Percentiles rank a stretch among this genome's conserved stretches.
Conservation (phyloP, 2,113 vertebrate genomes). For the Cyprinodon tularosa region DNA sequence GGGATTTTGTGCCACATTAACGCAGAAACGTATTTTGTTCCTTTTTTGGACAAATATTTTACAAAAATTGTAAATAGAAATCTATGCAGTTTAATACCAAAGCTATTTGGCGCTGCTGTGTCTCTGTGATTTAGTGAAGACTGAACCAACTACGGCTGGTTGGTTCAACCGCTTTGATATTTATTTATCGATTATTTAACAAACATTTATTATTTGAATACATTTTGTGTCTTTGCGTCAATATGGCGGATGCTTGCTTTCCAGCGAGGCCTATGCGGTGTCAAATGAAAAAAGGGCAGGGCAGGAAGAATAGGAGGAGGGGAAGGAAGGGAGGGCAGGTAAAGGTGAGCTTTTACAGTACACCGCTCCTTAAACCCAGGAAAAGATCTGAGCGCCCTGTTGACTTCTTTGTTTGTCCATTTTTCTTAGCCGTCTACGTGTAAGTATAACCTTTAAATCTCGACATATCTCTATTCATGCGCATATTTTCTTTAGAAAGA, state of each 20-base stretch:
- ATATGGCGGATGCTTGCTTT: neutral
- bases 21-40: too few relatives aligned
- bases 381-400: slow-evolving; percentile 18
- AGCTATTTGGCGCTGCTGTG: too few relatives aligned
- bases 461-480: neutral
- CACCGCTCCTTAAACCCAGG: neutral
- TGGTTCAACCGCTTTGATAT: too few relatives aligned
- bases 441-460: slow-evolving; percentile 29
- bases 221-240: neutral
- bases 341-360: slow-evolving; percentile 56
- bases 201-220: too few relatives aligned
- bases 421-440: slow-evolving; percentile 6
- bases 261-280: neutral
- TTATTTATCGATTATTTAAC: too few relatives aligned
- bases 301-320: slow-evolving; percentile 13
- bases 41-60: too few relatives aligned
- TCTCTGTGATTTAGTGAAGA: too few relatives aligned
- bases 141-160: too few relatives aligned
- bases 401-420: slow-evolving; percentile 19
- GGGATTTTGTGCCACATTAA: too few relatives aligned
- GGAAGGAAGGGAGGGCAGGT: slow-evolving; percentile 28
- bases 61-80: too few relatives aligned
- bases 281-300: neutral
- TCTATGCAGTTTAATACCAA: too few relatives aligned
- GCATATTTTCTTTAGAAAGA: neutral